Conservation (phyloP, 1,140 invertebrate species). For the Pseudobourletiella spinata region DNA sequence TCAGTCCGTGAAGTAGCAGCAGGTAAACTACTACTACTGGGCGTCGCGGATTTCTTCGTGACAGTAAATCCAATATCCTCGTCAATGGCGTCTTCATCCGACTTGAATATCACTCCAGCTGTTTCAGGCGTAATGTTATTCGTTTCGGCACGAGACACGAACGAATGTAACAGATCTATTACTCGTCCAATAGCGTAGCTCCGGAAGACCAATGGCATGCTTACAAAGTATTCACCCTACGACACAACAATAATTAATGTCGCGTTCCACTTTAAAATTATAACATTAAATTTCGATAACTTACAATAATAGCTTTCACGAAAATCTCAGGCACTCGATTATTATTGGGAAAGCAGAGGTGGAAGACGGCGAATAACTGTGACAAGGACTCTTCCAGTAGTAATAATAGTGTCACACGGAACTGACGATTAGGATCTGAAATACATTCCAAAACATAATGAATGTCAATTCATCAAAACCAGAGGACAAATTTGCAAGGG, state of each 20-base stretch:
- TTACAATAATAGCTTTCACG: slow-evolving; percentile 11
- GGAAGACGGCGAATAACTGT: slow-evolving; percentile 9
- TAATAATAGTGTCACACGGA: neutral
- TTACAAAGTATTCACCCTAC: slow-evolving; percentile 6
- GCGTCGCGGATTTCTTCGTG: neutral
- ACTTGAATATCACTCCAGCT: neutral
- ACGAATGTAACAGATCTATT: too few relatives aligned
- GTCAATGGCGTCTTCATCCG: neutral
- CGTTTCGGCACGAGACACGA: neutral
- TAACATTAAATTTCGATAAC: neutral
- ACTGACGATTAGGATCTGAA: neutral
- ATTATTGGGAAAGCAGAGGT: slow-evolving; percentile 10
- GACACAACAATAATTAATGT: neutral
- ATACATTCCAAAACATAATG: neutral
- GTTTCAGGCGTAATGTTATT: neutral
- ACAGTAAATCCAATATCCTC: neutral
- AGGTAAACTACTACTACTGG: neutral
- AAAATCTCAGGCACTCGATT: slow-evolving; percentile 12
- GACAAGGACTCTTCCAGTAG: neutral
- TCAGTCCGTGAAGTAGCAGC: neutral
- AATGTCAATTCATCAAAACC: neutral
- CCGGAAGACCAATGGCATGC: slow-evolving; percentile 11
- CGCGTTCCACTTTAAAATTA: neutral
- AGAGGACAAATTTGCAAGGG: neutral
- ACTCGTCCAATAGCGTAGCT: neutral